phyloP scores from a whole-genome alignment of 2,888 invertebrate genomes.

The Temnothorax rugatulus region DNA sequence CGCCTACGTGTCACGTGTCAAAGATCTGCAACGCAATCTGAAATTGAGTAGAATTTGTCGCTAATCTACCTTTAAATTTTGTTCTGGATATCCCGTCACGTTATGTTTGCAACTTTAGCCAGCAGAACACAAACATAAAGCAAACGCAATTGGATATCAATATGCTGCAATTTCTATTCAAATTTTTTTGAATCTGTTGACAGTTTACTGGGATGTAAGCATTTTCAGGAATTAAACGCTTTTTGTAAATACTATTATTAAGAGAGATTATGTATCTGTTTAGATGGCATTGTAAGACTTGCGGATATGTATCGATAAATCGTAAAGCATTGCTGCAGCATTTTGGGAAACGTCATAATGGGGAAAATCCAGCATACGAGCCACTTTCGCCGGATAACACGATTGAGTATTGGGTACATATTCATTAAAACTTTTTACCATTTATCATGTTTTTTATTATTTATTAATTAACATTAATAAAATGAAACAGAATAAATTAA shows the following conservation, averaged over 20 bases:
- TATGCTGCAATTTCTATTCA: not conserved
- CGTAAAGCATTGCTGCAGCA: slow-evolving; percentile 88
- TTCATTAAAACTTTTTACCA: slow-evolving; percentile 66
- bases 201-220: not conserved
- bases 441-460: not conserved
- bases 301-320: slow-evolving; percentile 88
- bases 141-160: not conserved
- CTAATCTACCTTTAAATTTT: not conserved
- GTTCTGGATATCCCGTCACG: not conserved
- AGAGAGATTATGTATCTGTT: slow-evolving; percentile 36
- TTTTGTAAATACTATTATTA: not conserved
- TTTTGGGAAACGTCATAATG: slow-evolving; percentile 86
- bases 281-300: slow-evolving; percentile 89
- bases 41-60: not conserved
- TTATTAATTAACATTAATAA: not conserved
- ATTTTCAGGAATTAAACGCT: too few relatives aligned
- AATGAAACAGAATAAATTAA: not conserved
- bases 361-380: slow-evolving; percentile 73
- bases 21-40: not conserved
- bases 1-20: not conserved
- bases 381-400: slow-evolving; percentile 85
- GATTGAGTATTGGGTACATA: slow-evolving; percentile 88
- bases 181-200: not conserved
- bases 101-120: not conserved
- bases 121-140: not conserved